Conservation (phyloP, 1,140 invertebrate genomes). For the Brachionus calyciflorus region DNA sequence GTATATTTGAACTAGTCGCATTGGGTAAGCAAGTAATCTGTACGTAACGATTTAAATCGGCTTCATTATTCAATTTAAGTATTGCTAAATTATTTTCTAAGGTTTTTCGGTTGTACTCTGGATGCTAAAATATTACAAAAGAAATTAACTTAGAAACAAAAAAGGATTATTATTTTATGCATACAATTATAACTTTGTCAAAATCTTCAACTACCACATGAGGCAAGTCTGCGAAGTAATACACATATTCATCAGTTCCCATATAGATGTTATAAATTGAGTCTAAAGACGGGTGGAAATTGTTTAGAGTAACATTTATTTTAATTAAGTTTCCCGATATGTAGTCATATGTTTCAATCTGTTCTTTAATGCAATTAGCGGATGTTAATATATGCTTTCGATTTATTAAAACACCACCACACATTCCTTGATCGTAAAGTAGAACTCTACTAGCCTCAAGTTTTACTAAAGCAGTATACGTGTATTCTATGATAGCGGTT, state of each 20-base stretch:
- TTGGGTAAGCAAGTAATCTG: not conserved
- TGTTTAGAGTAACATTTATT: conserved; percentile 2
- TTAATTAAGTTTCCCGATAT: not conserved
- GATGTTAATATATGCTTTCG: not conserved
- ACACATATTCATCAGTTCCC: not conserved
- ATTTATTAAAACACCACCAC: not conserved
- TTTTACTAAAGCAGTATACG: not conserved
- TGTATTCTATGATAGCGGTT: not conserved
- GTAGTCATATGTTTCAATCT: not conserved
- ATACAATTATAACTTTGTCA: conserved; percentile 6
- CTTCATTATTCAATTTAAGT: not conserved
- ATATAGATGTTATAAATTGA: conserved; percentile 17
- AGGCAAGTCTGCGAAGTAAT: not conserved
- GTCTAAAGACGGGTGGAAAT: not conserved
- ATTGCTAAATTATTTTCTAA: not conserved
- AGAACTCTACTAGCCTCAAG: not conserved
- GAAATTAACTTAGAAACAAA: no score
- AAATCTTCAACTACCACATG: not conserved
- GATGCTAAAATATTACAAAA: not conserved
- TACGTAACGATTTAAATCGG: not conserved
- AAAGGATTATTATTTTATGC: no score
- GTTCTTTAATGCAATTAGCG: not conserved
- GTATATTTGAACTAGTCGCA: not conserved
- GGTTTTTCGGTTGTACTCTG: not conserved
- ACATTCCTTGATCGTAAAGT: not conserved